A percentile compares a stretch with the other conserved stretches of the same genome.
phyloP scores from a whole-genome alignment of 2,113 vertebrate species.

The Centropus unirufus region DNA sequence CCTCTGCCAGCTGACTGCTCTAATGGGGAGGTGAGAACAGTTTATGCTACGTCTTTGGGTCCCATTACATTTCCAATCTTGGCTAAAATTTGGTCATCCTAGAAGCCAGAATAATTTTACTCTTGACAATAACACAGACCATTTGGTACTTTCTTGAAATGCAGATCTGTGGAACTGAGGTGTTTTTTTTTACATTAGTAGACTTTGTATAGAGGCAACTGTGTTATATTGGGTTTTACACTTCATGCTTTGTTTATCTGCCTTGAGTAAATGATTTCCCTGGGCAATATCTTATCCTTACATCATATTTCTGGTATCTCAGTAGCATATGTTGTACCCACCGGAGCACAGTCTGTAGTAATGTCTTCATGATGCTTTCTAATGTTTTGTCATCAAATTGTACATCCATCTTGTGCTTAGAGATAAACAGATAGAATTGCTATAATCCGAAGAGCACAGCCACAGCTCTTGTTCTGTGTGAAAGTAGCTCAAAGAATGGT shows the following conservation, averaged over 20 bases:
- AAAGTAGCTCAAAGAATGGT: background rate
- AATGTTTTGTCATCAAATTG: conserved; percentile 45
- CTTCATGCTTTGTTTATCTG: conserved; percentile 63
- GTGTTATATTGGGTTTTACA: background rate
- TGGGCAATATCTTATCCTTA: conserved; percentile 62
- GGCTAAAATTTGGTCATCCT: background rate
- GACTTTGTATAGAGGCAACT: background rate
- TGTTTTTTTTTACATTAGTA: background rate
- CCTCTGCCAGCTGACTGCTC: background rate
- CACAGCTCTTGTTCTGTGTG: background rate
- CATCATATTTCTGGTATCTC: conserved; percentile 56
- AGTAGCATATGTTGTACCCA: conserved; percentile 37
- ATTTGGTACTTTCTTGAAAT: background rate
- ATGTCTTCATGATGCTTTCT: conserved; percentile 63
- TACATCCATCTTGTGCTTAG: conserved; percentile 34
- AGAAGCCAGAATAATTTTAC: background rate
- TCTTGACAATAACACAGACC: background rate
- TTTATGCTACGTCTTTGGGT: background rate
- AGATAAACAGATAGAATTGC: conserved; percentile 51
- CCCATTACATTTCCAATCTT: background rate
- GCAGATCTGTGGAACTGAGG: background rate
- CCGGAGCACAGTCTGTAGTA: conserved; percentile 16
- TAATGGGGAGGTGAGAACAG: background rate
- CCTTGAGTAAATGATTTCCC: conserved; percentile 58
- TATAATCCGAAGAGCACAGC: conserved; percentile 15